Evolutionary conservation across 2,888 invertebrate genomes (phyloP).

Genomic region (Cyclophora punctaria): DNA sequence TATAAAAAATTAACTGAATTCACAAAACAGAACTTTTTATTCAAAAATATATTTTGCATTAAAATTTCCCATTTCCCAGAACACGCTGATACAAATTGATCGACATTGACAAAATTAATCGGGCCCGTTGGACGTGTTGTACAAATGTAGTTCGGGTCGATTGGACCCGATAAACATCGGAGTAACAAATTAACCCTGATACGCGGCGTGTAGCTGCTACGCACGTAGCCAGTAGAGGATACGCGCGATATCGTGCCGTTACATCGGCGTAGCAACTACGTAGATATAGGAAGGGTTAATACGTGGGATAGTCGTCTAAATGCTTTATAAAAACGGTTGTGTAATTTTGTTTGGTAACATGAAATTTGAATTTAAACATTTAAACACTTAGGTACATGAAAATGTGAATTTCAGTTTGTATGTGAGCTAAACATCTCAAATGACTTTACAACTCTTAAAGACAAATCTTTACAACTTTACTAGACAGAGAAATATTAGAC

Average conservation of each 20-base stretch:
- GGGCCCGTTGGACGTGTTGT: conserved; percentile 31
- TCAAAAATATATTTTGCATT: too few species aligned
- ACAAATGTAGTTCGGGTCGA: conserved; percentile 41
- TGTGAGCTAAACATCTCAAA: too few species aligned
- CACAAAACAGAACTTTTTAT: too few species aligned
- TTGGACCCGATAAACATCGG: conserved; percentile 41
- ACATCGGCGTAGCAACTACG: neutral
- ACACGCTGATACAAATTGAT: conserved; percentile 35
- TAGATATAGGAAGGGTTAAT: conserved; percentile 23
- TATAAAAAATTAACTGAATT: too few species aligned
- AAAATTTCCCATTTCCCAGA: conserved; percentile 6
- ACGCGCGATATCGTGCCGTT: too few species aligned
- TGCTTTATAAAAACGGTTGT: conserved; percentile 4
- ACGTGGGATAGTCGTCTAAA: conserved; percentile 12
- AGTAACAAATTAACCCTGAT: conserved; percentile 55
- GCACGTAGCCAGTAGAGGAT: conserved; percentile 5
- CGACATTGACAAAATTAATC: conserved; percentile 43
- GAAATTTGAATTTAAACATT: conserved; percentile 1
- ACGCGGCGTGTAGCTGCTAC: conserved; percentile 8
- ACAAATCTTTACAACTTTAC: too few species aligned
- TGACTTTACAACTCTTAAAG: too few species aligned
- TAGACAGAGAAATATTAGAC: too few species aligned
- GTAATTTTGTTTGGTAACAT: neutral
- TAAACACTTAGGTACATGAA: too few species aligned
- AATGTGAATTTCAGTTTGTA: too few species aligned